These are phyloP conservation scores for Agrotis exclamationis DNA, from an alignment of 2,888 invertebrate genomes.

Conservation along the genomic window DNA sequence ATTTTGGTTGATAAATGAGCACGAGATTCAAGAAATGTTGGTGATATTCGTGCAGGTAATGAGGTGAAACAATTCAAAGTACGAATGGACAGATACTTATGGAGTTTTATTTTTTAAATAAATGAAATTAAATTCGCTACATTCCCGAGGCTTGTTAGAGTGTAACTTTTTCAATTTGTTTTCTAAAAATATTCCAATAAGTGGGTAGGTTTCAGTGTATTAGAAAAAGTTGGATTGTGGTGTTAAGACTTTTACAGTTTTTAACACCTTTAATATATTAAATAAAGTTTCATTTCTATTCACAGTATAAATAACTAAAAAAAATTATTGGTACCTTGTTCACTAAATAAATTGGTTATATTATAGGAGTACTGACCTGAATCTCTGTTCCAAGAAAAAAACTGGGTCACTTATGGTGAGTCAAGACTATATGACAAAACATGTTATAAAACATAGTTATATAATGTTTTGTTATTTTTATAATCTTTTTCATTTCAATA, in stretches of 20 bases:
- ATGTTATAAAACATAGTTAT: too few species aligned
- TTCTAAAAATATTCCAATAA: conserved; percentile 41
- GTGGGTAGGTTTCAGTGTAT: conserved; percentile 19
- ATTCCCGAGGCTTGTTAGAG: conserved; percentile 57
- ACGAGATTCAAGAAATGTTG: conserved; percentile 63
- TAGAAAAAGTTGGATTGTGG: conserved; percentile 9
- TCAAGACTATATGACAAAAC: too few species aligned
- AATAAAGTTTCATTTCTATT: neutral
- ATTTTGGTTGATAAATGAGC: conserved; percentile 42
- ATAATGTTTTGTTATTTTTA: too few species aligned
- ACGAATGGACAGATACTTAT: conserved; percentile 73
- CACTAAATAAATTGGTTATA: too few species aligned
- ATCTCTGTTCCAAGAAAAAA: neutral
- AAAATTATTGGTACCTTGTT: too few species aligned
- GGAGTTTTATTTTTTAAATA: conserved; percentile 65
- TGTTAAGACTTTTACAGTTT: neutral
- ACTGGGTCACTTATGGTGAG: too few species aligned
- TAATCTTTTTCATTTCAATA: too few species aligned
- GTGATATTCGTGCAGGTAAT: conserved; percentile 85
- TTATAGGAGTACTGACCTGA: too few species aligned
- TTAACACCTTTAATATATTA: neutral
- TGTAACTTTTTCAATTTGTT: conserved; percentile 34
- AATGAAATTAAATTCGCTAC: conserved; percentile 61
- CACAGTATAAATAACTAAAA: too few species aligned
- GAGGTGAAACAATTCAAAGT: conserved; percentile 87